These are phyloP conservation scores for Melanostigma gelatinosum DNA, from an alignment of 2,113 vertebrate genomes.

Conservation along the genomic window DNA sequence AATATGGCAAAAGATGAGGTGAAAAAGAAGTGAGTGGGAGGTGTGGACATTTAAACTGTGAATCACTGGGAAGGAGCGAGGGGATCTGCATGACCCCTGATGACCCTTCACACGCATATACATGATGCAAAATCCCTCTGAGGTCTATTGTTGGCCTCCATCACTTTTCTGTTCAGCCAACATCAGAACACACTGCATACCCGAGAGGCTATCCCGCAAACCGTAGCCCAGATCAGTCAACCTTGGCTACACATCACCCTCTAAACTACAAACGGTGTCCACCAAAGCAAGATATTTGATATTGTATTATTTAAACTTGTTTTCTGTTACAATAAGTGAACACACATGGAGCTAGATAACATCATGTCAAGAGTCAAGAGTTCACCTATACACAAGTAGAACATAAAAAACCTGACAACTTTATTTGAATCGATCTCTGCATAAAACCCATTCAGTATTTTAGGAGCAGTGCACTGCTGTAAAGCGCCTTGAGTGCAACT, in stretches of 20 bases:
- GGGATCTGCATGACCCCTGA: constrained; percentile 27
- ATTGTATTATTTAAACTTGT: constrained; percentile 9
- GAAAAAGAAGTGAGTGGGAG: constrained; percentile 50
- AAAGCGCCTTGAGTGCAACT: background rate
- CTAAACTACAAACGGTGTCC: constrained; percentile 45
- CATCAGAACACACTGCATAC: constrained; percentile 39
- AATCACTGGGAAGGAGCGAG: constrained; percentile 41
- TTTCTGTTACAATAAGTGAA: constrained; percentile 53
- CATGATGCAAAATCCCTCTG: constrained; percentile 42
- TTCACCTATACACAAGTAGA: constrained; percentile 13
- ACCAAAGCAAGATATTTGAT: constrained; percentile 37
- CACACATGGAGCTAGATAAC: constrained; percentile 53
- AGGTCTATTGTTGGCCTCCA: constrained; percentile 41
- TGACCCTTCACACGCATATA: constrained; percentile 55
- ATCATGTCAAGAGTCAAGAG: background rate
- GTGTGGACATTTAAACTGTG: constrained; percentile 49
- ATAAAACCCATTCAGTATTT: background rate
- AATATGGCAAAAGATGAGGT: constrained; percentile 63
- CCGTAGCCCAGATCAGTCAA: constrained; percentile 37
- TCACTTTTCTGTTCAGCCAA: constrained; percentile 32
- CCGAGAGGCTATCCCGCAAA: constrained; percentile 44
- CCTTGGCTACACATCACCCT: constrained; percentile 31
- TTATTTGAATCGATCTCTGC: background rate
- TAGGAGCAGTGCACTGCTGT: background rate
- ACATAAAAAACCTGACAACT: background rate